Evolutionary conservation across 2,888 invertebrate species (phyloP), one percentile per base, ranked within the genome.

Genomic region (Andrena hattorfiana): DNA sequence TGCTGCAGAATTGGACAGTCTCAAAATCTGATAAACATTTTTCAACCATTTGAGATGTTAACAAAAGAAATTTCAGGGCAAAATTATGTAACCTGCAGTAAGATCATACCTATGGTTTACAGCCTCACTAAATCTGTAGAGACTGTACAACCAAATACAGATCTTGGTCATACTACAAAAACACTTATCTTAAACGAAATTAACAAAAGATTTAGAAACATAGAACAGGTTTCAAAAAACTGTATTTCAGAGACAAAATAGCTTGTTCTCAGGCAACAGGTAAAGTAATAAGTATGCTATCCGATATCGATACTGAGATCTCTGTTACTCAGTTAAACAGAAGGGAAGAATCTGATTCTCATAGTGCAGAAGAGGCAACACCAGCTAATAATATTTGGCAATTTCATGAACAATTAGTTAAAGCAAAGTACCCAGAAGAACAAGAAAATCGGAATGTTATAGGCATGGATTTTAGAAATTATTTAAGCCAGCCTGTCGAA

Each of bases 201-300:
- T 54, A 54, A 20, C 23, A 54, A 54, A 54, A 54, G 26, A 67
- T 67, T 49, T 30, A 20, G 23, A 49, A 7, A 7, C 16, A 28
- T 67, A 23, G 51, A 67, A 28, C 51, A 67, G n/a, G 20, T 28
- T 66, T 67, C n/a, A 67, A 67, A n/a, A 67, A 67, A 67, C 51
- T 67, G 48, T 67, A 51, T 67, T 67, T 67, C 20, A 7, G 1
- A 30, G 49, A 67, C 26, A 49, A 13, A 67, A 28, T 51, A 49
- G 67, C 51, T n/a, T 51, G 67, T 49, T 49, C 54, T 51, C n/a
- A 54, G 20, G 54, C 54, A n/a, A 54, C 20, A 54, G n/a, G 6
- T 10, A 54, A 54, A 8, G 0, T 54, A 10, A 54, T 23, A 54
- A 54, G 54, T 54, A 54, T 54, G 10, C 23, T 54, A 23, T 54